phyloP scores from a whole-genome alignment of 2,797 vertebrate genomes.

The Oreonectes daqikongensis region DNA sequence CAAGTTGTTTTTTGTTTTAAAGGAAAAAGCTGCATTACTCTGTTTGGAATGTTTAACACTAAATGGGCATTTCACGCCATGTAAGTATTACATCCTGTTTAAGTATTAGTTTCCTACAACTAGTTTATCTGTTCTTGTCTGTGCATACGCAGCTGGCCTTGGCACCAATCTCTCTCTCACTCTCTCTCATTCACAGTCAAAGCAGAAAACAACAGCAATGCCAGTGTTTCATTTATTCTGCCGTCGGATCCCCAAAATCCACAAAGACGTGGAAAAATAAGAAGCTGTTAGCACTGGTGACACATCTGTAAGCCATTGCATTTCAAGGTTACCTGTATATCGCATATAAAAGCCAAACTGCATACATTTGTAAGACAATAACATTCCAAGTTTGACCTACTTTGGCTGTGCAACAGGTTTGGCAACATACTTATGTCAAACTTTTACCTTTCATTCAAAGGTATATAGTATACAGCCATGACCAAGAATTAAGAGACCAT shows the following conservation, averaged over 20 bases:
- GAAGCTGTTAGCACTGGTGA: neutral
- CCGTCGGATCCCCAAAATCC: constrained; percentile 33
- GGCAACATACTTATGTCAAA: neutral
- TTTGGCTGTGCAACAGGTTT: neutral
- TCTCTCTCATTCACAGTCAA: constrained; percentile 38
- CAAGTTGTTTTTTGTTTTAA: too few species aligned
- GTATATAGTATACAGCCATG: too few species aligned
- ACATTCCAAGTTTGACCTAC: neutral
- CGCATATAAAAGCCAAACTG: neutral
- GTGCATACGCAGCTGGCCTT: constrained; percentile 52
- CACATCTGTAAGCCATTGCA: neutral
- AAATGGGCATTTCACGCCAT: neutral
- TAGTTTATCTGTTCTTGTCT: constrained; percentile 43
- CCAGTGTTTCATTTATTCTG: constrained; percentile 42
- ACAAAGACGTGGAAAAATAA: neutral
- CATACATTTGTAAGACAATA: neutral
- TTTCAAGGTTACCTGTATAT: neutral
- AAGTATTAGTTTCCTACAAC: constrained; percentile 6
- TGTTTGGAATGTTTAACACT: neutral
- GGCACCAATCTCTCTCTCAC: constrained; percentile 34
- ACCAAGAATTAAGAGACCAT: too few species aligned
- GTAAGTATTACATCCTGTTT: neutral
- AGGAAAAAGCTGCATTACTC: too few species aligned
- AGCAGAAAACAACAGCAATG: constrained; percentile 36
- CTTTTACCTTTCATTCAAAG: neutral